Conservation (phyloP, 2,113 vertebrate genomes). For the Atherinomorus stipes region DNA sequence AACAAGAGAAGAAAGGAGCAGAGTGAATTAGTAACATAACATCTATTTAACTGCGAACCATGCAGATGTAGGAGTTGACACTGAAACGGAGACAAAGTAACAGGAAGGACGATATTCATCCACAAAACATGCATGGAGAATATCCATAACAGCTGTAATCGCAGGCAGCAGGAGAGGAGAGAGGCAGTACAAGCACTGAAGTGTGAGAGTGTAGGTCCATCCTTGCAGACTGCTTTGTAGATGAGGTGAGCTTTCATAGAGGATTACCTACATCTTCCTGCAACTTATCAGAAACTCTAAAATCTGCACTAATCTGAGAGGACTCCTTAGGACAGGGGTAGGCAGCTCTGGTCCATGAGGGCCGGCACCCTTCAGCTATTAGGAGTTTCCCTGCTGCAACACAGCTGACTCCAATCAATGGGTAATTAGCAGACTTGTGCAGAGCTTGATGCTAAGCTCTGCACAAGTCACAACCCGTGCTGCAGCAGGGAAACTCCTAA, state of each 20-base stretch:
- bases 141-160: constrained; percentile 44
- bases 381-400: no score
- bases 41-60: constrained; percentile 52
- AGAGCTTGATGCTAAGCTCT: no score
- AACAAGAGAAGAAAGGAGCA: constrained; percentile 86
- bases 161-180: constrained; percentile 40
- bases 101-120: constrained; percentile 24
- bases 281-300: constrained; percentile 1
- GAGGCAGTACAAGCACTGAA: constrained; percentile 34
- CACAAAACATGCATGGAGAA: constrained; percentile 60
- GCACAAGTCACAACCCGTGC: no score
- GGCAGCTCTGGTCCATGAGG: no score
- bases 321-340: constrained; percentile 12
- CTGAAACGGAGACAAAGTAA: constrained; percentile 3
- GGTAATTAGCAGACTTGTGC: no score
- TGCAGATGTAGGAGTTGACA: constrained; percentile 44
- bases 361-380: no score
- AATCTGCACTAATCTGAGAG: constrained; percentile 17
- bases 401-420: no score
- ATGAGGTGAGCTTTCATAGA: background rate
- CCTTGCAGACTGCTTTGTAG: background rate
- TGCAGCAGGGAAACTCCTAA: no score
- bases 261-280: background rate
- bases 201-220: constrained; percentile 27
- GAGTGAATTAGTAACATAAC: constrained; percentile 86